These are phyloP conservation scores for Cheilosia scutellata DNA, from an alignment of 2,888 invertebrate genomes.

Conservation along the genomic window DNA sequence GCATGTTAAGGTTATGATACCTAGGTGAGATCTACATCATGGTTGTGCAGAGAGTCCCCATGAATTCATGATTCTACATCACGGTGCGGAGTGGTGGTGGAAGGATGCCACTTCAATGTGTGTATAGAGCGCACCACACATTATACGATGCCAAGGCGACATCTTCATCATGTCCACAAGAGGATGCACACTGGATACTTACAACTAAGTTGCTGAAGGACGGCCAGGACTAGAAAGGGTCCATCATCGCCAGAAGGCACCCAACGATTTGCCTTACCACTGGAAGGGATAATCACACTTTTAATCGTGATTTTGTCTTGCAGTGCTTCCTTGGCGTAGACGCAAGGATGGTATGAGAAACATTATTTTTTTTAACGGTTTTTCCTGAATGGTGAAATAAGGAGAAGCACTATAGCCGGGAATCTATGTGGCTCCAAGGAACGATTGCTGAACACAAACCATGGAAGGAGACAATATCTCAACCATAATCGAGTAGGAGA, in stretches of 20 bases:
- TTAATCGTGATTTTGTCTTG: conserved; percentile 81
- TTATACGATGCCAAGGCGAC: conserved; percentile 56
- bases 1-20: conserved; percentile 70
- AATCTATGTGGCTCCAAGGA: conserved; percentile 64
- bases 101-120: not conserved
- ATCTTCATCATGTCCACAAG: conserved; percentile 64
- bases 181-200: conserved; percentile 46
- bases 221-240: conserved; percentile 45
- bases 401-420: conserved; percentile 29
- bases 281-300: conserved; percentile 83
- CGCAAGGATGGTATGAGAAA: not conserved
- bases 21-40: conserved; percentile 75
- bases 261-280: conserved; percentile 54
- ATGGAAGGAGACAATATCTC: conserved; percentile 48
- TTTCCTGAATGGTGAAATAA: conserved; percentile 5
- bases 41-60: conserved; percentile 44
- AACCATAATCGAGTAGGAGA: conserved; percentile 68
- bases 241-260: conserved; percentile 54
- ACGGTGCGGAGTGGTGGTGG: conserved; percentile 6
- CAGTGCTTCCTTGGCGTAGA: not conserved
- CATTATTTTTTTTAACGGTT: conserved; percentile 17
- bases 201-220: conserved; percentile 55
- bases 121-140: conserved; percentile 15
- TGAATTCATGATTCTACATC: conserved; percentile 72
- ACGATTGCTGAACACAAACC: conserved; percentile 39